phyloP scores from a whole-genome alignment of 2,888 invertebrate species.

The Antheraea yamamai region DNA sequence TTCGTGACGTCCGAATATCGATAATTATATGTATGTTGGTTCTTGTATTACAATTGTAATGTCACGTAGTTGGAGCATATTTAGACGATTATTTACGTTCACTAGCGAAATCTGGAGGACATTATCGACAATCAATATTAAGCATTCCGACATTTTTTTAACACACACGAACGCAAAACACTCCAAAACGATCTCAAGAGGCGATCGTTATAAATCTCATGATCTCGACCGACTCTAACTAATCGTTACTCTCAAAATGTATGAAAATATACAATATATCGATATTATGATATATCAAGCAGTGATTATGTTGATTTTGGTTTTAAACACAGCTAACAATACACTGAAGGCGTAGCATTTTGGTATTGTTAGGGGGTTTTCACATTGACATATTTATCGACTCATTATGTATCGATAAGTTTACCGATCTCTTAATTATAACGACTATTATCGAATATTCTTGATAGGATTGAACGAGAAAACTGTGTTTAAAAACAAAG shows the following conservation, averaged over 20 bases:
- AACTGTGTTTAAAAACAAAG: constrained; percentile 2
- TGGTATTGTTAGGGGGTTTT: not conserved
- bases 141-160: not conserved
- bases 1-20: not conserved
- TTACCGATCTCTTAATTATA: not conserved
- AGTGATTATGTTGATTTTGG: constrained; percentile 6
- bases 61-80: no score
- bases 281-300: constrained; percentile 5
- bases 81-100: no score
- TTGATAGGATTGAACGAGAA: not conserved
- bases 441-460: not conserved
- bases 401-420: not conserved
- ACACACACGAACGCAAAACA: not conserved
- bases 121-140: not conserved
- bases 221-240: not conserved
- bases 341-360: not conserved
- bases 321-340: not conserved
- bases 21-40: not conserved
- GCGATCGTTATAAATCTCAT: not conserved
- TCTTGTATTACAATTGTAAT: no score
- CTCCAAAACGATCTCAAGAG: not conserved
- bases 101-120: no score
- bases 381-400: not conserved
- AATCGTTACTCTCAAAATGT: not conserved
- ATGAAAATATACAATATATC: constrained; percentile 9